Evolutionary conservation across 2,888 invertebrate genomes (phyloP), one percentile per base, ranked within the genome.

Genomic region (Hemistola chrysoprasaria): DNA sequence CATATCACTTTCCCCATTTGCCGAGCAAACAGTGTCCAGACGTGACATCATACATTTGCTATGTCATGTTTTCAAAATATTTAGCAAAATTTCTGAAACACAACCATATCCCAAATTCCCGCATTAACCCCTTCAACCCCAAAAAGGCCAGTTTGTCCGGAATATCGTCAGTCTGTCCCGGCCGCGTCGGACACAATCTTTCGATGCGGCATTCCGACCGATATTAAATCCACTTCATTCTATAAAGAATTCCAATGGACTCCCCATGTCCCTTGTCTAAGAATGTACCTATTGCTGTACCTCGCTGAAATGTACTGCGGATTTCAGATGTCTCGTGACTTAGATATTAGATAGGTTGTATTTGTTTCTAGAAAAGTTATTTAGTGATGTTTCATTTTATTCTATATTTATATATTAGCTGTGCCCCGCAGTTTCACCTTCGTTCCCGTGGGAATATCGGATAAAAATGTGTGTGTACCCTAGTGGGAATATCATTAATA

Each of bases 201-300:
- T 69, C 75, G 62, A 67, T 63, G 65, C 69, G 69, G 65, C 77
- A 84, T 84, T 79, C 85, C 78, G 56, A 48, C 59, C 72, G 80
- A 87, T 89, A 89, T 88, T 88, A 89, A 88, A 88, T 87, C 86
- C 78, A 84, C 84, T 88, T 77, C 84, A 79, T 72, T 76, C 73
- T 74, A 75, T 75, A 78, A 79, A 78, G 80, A 84, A 84, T 84
- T 81, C 82, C 82, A 74, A 81, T 79, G 79, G 78, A 82, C 72
- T 75, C 60, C 51, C 62, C 56, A 54, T 61, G 59, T 60, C 62
- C 62, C 57, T 54, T 54, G 50, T 54, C 44, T 48, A 35, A 39
- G 50, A 48, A 44, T 47, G 50, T 41, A 44, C 52, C 38, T 39
- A 44, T 44, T 42, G 35, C 24, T 9, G 34, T 34, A 40, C 38